Conservation (phyloP, 2,797 vertebrate genomes). For the Chaetodon trifasciatus region DNA sequence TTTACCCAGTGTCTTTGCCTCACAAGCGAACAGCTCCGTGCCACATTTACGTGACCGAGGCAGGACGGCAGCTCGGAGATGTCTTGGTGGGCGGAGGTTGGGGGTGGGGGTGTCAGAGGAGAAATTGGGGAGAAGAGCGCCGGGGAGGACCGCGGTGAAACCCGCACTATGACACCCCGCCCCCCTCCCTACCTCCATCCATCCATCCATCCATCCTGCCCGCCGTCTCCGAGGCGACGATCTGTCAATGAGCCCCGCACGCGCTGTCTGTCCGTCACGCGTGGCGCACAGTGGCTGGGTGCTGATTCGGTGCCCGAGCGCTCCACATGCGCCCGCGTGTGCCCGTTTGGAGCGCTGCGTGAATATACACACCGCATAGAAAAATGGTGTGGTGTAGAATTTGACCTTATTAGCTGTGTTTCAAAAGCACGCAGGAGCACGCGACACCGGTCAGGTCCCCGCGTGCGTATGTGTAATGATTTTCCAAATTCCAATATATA, state of each 20-base stretch:
- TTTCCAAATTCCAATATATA: neutral
- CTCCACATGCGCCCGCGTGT: constrained; percentile 4
- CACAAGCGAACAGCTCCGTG: constrained; percentile 70
- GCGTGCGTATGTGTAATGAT: neutral
- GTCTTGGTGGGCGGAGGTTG: constrained; percentile 40
- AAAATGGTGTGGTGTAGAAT: too few relatives aligned
- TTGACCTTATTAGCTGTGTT: neutral
- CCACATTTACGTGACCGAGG: constrained; percentile 78
- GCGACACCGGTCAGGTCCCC: too few relatives aligned
- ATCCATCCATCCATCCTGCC: constrained; percentile 13
- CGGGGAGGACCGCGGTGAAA: constrained; percentile 77
- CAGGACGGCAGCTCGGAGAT: constrained; percentile 67
- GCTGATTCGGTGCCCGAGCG: constrained; percentile 1
- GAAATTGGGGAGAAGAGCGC: constrained; percentile 22
- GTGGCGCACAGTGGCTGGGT: constrained; percentile 11
- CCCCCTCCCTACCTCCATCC: neutral
- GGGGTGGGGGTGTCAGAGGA: constrained; percentile 38
- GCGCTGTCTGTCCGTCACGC: constrained; percentile 18
- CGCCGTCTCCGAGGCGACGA: constrained; percentile 31
- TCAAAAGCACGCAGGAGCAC: neutral
- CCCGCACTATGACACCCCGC: constrained; percentile 79
- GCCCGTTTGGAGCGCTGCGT: constrained; percentile 2
- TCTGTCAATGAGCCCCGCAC: constrained; percentile 35
- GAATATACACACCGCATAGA: neutral
- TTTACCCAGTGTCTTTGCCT: constrained; percentile 71